Evolutionary conservation across 2,888 invertebrate species (phyloP).

Genomic region (Pyrrhopygopsis socrates): DNA sequence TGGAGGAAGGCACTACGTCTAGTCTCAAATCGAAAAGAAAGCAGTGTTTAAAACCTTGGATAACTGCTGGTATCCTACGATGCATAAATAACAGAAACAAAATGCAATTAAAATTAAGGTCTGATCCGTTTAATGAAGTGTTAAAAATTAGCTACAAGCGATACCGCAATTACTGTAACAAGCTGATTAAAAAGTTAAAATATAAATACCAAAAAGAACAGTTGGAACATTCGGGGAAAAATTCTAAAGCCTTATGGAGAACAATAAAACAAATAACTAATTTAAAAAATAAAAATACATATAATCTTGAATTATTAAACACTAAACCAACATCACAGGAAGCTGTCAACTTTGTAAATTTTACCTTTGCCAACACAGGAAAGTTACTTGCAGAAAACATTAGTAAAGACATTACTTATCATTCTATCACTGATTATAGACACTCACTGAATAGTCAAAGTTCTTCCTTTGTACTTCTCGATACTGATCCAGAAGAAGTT

Average conservation of each 20-base stretch:
- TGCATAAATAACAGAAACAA: conserved; percentile 48
- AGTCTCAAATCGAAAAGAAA: background rate
- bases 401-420: background rate
- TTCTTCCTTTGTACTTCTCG: background rate
- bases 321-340: too few relatives aligned
- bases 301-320: background rate
- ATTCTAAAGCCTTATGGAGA: background rate
- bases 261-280: background rate
- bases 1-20: background rate
- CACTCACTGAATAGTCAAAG: background rate
- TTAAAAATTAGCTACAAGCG: conserved; percentile 30
- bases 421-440: background rate
- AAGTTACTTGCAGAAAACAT: background rate
- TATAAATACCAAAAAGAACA: background rate
- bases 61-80: conserved; percentile 20
- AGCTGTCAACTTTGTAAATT: background rate
- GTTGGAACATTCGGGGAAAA: background rate
- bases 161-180: conserved; percentile 19
- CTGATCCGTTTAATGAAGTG: conserved; percentile 14
- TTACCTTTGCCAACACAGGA: background rate
- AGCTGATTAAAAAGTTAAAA: conserved; percentile 21
- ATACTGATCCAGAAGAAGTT: background rate
- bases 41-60: conserved; percentile 24
- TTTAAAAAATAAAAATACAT: background rate
- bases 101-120: conserved; percentile 23